Evolutionary conservation across 2,797 vertebrate genomes (phyloP), one percentile per base, ranked within the genome.

Genomic region (Echiichthys vipera): DNA sequence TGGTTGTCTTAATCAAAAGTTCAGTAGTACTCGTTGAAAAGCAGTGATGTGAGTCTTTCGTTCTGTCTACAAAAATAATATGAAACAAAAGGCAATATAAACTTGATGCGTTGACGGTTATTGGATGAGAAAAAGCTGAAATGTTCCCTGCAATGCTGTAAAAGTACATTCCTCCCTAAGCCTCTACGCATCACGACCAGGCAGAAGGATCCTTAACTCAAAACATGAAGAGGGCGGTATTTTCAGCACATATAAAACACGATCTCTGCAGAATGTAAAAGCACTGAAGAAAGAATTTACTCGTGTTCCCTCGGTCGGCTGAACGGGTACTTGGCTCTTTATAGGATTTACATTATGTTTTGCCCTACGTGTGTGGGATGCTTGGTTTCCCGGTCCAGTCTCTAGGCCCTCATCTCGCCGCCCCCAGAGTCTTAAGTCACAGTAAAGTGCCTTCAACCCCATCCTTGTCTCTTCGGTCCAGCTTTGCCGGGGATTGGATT

Each of bases 381-480:
- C 70, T 74, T 73, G 45, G 9, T 66, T 68, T 81, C 59, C 27
- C 71, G 78, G 69, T 84, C 74, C 76, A 22, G 50, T 80, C 78
- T 86, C 69, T 66, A 61, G 78, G 64, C 73, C 73, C 59, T 83
- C 61, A 2, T 55, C 30, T 46, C 75, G 65, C 50, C 46, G 8
- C 71, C 64, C n/a, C 51, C 59, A 47, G 84, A 85, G 86, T 86
- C 78, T 67, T 76, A 46, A 58, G 62, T 90, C 83, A 78, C 71
- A 56, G 81, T 93, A 91, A 94, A 94, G 94, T 95, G 92, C 93
- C 90, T 80, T 83, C 71, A 68, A 25, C 72, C 84, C 66, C 81
- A 77, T 83, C 88, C 83, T 80, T 62, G 70, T 84, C 81, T 87
- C 86, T 81, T 91, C 84, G 36, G 63, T 91, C 90, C 90, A 92